phyloP scores from a whole-genome alignment of 2,888 invertebrate genomes.

The Tineola bisselliella region DNA sequence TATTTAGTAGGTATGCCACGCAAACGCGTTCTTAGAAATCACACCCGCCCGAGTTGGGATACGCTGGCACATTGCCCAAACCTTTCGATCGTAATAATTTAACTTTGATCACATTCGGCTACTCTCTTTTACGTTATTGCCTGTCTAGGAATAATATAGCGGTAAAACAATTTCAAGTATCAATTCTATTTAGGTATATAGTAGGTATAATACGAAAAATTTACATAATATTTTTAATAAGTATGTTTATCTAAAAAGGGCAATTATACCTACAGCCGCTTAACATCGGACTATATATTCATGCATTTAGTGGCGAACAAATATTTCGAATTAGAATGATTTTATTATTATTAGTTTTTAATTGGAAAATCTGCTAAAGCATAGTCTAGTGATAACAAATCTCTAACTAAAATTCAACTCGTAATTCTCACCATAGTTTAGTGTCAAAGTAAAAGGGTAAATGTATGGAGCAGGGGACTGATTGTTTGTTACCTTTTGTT shows the following conservation, averaged over 20 bases:
- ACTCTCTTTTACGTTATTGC: constrained; percentile 6
- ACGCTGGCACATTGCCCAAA: constrained; percentile 7
- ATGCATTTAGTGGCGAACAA: too few species aligned
- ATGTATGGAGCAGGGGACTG: not conserved
- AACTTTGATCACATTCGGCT: constrained; percentile 11
- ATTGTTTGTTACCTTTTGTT: not conserved
- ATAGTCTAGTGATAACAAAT: not conserved
- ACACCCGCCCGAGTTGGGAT: not conserved
- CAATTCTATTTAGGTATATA: too few species aligned
- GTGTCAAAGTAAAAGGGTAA: not conserved
- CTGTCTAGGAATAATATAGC: not conserved
- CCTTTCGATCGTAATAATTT: constrained; percentile 13
- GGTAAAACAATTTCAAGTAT: not conserved
- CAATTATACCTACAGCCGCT: too few species aligned
- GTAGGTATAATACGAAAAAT: too few species aligned
- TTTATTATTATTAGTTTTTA: too few species aligned
- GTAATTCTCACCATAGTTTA: not conserved
- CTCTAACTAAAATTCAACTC: not conserved
- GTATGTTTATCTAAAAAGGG: too few species aligned
- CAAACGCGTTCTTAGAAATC: not conserved
- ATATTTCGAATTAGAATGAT: too few species aligned
- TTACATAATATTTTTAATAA: too few species aligned
- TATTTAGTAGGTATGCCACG: not conserved
- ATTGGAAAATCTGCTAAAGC: too few species aligned
- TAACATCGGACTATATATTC: too few species aligned